Evolutionary conservation across 2,888 invertebrate genomes (phyloP), one percentile per base, ranked within the genome.

Genomic region (Osmoderma eremita): DNA sequence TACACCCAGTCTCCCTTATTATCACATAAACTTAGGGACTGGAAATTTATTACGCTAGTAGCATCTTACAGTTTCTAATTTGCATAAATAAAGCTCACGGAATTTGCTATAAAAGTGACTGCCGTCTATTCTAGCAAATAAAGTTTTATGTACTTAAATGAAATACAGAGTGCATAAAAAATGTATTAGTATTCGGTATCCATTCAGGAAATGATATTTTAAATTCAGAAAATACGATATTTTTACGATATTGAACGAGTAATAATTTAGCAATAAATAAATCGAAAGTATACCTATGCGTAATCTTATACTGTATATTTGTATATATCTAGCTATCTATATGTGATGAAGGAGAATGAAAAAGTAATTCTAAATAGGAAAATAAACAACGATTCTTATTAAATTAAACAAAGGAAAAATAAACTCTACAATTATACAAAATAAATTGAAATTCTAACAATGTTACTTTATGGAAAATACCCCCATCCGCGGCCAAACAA

Each of bases 31-130:
- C 48, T 20, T 48, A 48, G 8, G 3, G 48, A 18, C 20, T 18
- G 17, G 48, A 48, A 48, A 48, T 48, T 48, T 48, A 48, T 20
- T 48, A 20, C 48, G 18, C 48, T 48, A 48, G 48, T 48, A 48
- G 48, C 54, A 38, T 39, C 54, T 56, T 56, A 36, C 54, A 56
- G 38, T 56, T 18, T 56, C 54, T 39, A 56, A 56, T 56, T 56
- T 56, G 54, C 54, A 56, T 56, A 56, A 56, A 39, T 39, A 20
- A 56, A 39, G 20, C 54, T 39, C 38, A n/a, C 39, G 39, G 36
- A 15, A 18, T 39, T 56, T 56, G 54, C 38, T 18, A 17, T 39
- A 39, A 39, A 56, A 56, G 20, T 48, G 10, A 4, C 20, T 1
- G 8, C 12, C 48, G 48, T 48, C 48, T 17, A 18, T 18, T 20